Percentiles rank a stretch among this genome's conserved stretches.
Conservation (phyloP, 2,113 vertebrate species). For the Petromus typicus region DNA sequence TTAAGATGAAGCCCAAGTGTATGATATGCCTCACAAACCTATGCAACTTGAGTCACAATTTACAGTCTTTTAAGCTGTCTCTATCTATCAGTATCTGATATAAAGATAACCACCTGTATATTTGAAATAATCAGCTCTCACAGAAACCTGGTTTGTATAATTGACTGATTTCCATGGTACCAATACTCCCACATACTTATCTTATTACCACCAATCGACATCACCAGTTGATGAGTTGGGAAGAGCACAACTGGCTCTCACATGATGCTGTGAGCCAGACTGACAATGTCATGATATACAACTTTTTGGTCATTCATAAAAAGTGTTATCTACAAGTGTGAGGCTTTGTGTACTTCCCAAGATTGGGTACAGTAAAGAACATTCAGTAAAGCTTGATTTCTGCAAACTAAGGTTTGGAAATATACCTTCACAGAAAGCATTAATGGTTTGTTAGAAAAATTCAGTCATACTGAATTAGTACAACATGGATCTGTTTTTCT, state of each 20-base stretch:
- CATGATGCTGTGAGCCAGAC: not conserved
- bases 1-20: not conserved
- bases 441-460: not conserved
- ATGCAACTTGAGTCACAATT: not conserved
- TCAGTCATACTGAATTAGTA: not conserved
- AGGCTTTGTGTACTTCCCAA: not conserved
- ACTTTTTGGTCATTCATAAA: not conserved
- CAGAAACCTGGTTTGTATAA: not conserved
- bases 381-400: not conserved
- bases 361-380: not conserved
- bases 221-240: not conserved
- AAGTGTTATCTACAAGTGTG: not conserved
- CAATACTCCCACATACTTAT: not conserved
- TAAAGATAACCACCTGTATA: not conserved
- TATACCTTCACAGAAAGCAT: not conserved
- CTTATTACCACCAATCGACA: not conserved
- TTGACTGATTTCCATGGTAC: not conserved
- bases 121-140: not conserved
- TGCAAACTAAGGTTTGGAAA: not conserved
- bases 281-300: rapidly evolving
- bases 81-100: rapidly evolving
- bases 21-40: not conserved
- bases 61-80: rapidly evolving
- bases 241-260: not conserved
- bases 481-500: not conserved